phyloP scores from a whole-genome alignment of 2,888 invertebrate genomes.

The Apoderus coryli region DNA sequence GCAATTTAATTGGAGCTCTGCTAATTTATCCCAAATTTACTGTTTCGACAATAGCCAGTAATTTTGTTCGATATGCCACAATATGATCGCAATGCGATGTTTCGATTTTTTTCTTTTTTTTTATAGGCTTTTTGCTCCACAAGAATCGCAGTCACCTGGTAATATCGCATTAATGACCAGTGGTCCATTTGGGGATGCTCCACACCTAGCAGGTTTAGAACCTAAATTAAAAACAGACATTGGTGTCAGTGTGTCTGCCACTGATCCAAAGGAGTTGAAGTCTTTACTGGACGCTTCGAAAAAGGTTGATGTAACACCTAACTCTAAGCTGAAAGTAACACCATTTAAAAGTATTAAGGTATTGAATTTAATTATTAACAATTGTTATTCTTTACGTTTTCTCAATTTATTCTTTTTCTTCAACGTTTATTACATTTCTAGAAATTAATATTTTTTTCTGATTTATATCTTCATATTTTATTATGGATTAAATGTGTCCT shows the following conservation, averaged over 20 bases:
- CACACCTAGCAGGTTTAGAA: slow-evolving; percentile 24
- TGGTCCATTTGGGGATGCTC: slow-evolving; percentile 26
- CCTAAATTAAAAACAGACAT: slow-evolving; percentile 18
- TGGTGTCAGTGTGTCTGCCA: slow-evolving; percentile 19
- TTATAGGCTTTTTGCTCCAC: slow-evolving; percentile 20
- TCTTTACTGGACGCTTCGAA: slow-evolving; percentile 25
- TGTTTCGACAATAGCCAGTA: no score
- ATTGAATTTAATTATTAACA: no score
- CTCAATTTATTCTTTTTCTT: no score
- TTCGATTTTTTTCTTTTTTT: no score
- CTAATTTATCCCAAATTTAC: no score
- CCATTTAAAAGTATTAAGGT: slow-evolving; percentile 21
- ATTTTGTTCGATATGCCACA: no score
- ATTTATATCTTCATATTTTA: not conserved
- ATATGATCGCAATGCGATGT: no score
- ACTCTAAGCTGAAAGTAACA: slow-evolving; percentile 21
- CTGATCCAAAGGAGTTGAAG: slow-evolving; percentile 27
- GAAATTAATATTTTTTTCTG: no score
- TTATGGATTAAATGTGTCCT: no score
- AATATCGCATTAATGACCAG: slow-evolving; percentile 20
- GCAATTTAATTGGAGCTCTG: no score
- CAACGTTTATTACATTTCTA: no score
- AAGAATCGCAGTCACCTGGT: slow-evolving; percentile 16
- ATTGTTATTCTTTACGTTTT: slow-evolving; percentile 1
- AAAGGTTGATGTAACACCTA: slow-evolving; percentile 20